Percentiles rank a stretch among this genome's conserved stretches.
Conservation (phyloP, 53 echinoderm and acorn worm genomes). For the Astropecten irregularis region DNA sequence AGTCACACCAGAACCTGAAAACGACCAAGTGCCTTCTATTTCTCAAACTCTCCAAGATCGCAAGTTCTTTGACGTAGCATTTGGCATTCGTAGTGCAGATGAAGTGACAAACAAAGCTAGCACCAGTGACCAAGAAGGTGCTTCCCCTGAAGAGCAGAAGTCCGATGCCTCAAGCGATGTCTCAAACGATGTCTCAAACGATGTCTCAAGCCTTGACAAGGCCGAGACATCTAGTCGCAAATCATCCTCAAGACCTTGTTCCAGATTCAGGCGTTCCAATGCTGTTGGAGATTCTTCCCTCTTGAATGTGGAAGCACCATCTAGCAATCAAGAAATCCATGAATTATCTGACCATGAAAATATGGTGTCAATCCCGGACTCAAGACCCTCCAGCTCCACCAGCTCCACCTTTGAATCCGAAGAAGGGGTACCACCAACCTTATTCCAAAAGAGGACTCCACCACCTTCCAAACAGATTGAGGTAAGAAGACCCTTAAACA, state of each 20-base stretch:
- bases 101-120: background rate
- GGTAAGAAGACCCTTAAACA: too few species aligned
- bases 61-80: background rate
- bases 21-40: background rate
- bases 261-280: background rate
- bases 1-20: background rate
- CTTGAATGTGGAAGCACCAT: background rate
- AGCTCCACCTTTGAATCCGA: too few species aligned
- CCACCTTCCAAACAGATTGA: too few species aligned
- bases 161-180: too few species aligned
- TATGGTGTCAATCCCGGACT: background rate
- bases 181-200: background rate
- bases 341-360: background rate
- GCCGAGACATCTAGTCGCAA: background rate
- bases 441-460: too few species aligned
- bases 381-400: too few species aligned
- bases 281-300: constrained; percentile 6
- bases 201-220: background rate
- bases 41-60: background rate
- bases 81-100: too few species aligned
- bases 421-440: too few species aligned
- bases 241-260: background rate
- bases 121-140: background rate
- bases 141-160: background rate
- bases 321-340: background rate